Conservation (phyloP, 1,140 invertebrate genomes). For the Drosophila navojoa region DNA sequence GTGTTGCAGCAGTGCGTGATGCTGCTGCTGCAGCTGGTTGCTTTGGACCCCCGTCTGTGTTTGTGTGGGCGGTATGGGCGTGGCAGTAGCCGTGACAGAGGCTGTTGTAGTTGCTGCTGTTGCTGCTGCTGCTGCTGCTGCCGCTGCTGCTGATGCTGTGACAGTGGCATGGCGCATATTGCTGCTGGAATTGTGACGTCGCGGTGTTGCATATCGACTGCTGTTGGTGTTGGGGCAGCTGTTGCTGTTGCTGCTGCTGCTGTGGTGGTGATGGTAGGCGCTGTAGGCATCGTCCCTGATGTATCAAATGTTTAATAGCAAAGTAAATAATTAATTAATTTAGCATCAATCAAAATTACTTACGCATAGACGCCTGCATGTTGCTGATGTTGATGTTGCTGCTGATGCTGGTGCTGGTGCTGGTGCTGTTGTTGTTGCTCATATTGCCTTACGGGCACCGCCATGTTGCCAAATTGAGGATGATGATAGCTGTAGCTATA, state of each 20-base stretch:
- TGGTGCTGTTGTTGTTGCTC: constrained; percentile 53
- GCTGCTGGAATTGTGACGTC: constrained; percentile 68
- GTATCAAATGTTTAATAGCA: background rate
- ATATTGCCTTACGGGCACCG: constrained; percentile 63
- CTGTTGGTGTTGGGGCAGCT: constrained; percentile 40
- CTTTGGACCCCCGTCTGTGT: constrained; percentile 37
- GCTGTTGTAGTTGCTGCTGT: constrained; percentile 20
- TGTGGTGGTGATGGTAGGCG: constrained; percentile 61
- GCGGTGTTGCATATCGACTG: constrained; percentile 55
- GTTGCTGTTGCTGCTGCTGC: constrained; percentile 46
- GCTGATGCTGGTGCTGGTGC: constrained; percentile 52
- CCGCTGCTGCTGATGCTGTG: constrained; percentile 23
- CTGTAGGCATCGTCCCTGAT: constrained; percentile 66
- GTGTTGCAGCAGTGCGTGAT: constrained; percentile 61
- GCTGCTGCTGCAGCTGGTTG: constrained; percentile 68
- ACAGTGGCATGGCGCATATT: constrained; percentile 55
- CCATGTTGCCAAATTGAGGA: constrained; percentile 76
- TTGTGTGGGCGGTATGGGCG: constrained; percentile 33
- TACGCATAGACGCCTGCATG: constrained; percentile 55
- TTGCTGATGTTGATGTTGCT: constrained; percentile 43
- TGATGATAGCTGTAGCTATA: constrained; percentile 75
- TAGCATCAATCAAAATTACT: constrained; percentile 12
- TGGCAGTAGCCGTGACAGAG: constrained; percentile 1
- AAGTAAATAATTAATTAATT: background rate
- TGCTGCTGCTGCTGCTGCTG: constrained; percentile 15